Percentiles rank a stretch among this genome's conserved stretches.
Evolutionary conservation across 2,888 invertebrate species (phyloP).

Genomic region (Nymphalis polychloros): DNA sequence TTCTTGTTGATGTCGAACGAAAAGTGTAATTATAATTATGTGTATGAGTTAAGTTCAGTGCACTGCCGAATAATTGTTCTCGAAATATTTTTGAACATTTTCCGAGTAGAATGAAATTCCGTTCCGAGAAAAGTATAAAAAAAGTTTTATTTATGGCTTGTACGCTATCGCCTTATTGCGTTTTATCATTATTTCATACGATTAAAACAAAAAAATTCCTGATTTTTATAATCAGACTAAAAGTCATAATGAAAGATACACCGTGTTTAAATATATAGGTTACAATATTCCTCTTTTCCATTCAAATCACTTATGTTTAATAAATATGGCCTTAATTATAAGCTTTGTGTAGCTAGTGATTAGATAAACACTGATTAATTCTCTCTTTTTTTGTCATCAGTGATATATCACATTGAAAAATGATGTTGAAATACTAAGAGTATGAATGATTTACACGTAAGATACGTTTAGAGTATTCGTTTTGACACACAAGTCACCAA

Average conservation of each 20-base stretch:
- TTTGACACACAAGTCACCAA: neutral
- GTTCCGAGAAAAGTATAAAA: constrained; percentile 38
- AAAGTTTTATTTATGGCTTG: constrained; percentile 35
- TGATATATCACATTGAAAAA: too few species aligned
- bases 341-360: too few species aligned
- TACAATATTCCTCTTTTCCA: too few species aligned
- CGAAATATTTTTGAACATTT: constrained; percentile 41
- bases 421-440: too few species aligned
- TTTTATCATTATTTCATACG: constrained; percentile 17
- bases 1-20: constrained; percentile 42
- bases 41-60: constrained; percentile 43
- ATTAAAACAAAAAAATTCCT: constrained; percentile 13
- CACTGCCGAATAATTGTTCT: constrained; percentile 44
- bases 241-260: neutral
- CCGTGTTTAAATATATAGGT: too few species aligned
- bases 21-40: constrained; percentile 43
- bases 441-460: too few species aligned
- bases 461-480: neutral
- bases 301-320: too few species aligned
- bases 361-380: too few species aligned
- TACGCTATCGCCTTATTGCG: constrained; percentile 32
- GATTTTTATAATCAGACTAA: neutral
- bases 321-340: too few species aligned
- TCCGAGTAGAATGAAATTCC: constrained; percentile 40
- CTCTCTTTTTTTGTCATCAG: too few species aligned